Conservation (phyloP, 2,797 vertebrate species). For the Protosalanx chinensis region DNA sequence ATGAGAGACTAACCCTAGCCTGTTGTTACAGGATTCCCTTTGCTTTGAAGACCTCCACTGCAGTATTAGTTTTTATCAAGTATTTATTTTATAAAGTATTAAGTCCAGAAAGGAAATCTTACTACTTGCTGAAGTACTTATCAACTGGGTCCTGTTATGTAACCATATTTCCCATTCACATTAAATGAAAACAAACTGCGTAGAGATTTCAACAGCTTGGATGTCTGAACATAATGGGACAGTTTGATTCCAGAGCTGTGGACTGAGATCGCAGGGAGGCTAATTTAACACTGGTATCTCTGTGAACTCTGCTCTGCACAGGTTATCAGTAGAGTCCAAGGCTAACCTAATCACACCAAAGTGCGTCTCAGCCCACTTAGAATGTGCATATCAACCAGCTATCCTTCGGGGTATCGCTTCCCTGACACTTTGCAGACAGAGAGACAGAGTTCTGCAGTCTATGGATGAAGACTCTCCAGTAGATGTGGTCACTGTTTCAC, state of each 20-base stretch:
- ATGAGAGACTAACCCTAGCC: too few species aligned
- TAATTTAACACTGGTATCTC: neutral
- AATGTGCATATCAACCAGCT: neutral
- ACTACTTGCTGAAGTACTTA: too few species aligned
- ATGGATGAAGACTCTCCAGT: neutral
- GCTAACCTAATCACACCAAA: conserved; percentile 5
- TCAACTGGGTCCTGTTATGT: too few species aligned
- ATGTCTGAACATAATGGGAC: neutral
- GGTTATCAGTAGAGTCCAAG: neutral
- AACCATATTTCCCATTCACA: neutral
- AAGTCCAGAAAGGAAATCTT: too few species aligned
- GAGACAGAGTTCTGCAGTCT: neutral
- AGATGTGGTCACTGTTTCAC: conserved; percentile 4
- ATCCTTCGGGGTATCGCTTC: neutral
- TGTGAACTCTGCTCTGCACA: neutral
- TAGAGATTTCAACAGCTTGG: neutral
- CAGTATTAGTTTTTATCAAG: too few species aligned
- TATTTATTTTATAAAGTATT: too few species aligned
- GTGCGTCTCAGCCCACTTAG: conserved; percentile 4
- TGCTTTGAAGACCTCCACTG: too few species aligned
- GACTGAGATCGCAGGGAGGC: neutral
- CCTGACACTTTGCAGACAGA: neutral
- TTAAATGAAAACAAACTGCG: neutral
- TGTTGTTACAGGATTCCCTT: too few species aligned
- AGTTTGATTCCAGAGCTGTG: neutral